These are phyloP conservation scores for Paragorgia papillata DNA, from an alignment of 92 coral and sea anemone genomes.

Conservation along the genomic window DNA sequence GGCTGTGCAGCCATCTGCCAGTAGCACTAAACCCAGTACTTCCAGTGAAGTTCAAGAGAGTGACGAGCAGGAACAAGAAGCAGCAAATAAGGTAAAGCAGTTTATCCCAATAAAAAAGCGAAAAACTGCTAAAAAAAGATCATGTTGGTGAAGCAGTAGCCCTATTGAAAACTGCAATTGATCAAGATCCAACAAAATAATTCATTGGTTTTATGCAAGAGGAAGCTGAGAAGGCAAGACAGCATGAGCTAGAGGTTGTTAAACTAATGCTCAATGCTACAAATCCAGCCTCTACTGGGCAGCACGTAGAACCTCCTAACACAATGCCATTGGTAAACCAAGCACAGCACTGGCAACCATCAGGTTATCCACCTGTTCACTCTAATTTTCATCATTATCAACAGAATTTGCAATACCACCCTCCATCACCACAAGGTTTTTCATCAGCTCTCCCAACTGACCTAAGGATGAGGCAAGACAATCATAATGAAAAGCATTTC, in stretches of 20 bases:
- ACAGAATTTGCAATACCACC: not conserved
- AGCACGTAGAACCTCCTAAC: too few relatives aligned
- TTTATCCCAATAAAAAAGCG: constrained; percentile 54
- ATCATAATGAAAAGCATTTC: not conserved
- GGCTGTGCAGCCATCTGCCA: constrained; percentile 51
- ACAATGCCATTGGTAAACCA: not conserved
- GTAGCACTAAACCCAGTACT: too few relatives aligned
- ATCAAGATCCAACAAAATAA: too few relatives aligned
- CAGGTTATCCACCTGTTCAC: not conserved
- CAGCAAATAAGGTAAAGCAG: too few relatives aligned
- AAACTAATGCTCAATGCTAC: too few relatives aligned
- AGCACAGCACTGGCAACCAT: not conserved
- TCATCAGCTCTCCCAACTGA: too few relatives aligned
- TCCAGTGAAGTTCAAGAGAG: too few relatives aligned
- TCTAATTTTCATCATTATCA: not conserved
- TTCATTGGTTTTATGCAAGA: not conserved
- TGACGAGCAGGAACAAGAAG: too few relatives aligned
- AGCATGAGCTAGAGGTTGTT: too few relatives aligned
- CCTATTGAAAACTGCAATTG: not conserved
- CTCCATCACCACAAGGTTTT: not conserved
- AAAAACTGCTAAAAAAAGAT: not conserved
- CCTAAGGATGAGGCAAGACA: not conserved
- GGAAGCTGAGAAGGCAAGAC: not conserved
- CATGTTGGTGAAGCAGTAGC: not conserved
- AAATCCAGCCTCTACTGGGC: not conserved